These are phyloP conservation scores for Pseudomugil gertrudae DNA, from an alignment of 2,797 vertebrate genomes.

Conservation along the genomic window DNA sequence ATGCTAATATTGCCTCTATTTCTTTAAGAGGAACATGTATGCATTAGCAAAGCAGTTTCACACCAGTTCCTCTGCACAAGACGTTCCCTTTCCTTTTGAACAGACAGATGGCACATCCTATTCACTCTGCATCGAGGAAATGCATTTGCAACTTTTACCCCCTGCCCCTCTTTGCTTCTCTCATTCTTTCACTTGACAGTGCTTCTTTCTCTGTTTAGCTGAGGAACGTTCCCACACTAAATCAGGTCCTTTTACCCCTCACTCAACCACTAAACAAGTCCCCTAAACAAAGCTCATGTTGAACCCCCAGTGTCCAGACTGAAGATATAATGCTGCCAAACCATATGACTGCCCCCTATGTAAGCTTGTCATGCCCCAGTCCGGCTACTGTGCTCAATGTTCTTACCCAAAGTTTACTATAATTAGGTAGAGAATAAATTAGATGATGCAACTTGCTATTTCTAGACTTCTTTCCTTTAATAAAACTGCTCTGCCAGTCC, in stretches of 20 bases:
- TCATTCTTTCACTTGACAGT: conserved; percentile 9
- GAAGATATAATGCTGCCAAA: conserved; percentile 17
- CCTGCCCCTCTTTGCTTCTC: conserved; percentile 12
- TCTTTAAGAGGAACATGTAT: background rate
- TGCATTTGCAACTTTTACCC: conserved; percentile 6
- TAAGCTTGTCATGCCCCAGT: conserved; percentile 4
- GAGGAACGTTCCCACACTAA: conserved; percentile 4
- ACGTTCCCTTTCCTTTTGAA: conserved; percentile 13
- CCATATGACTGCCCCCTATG: conserved; percentile 2
- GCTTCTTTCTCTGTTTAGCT: conserved; percentile 23
- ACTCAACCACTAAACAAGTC: conserved; percentile 12
- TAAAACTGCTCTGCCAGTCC: background rate
- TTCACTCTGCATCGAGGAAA: conserved; percentile 31
- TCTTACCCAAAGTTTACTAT: conserved; percentile 10
- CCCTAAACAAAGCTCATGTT: conserved; percentile 7
- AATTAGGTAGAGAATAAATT: background rate
- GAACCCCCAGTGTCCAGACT: conserved; percentile 15
- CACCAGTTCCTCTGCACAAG: conserved; percentile 18
- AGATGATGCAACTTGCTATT: background rate
- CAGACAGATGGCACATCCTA: conserved; percentile 13
- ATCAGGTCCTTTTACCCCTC: background rate
- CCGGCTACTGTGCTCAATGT: conserved; percentile 1
- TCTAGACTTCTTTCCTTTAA: conserved; percentile 1
- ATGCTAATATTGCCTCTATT: background rate
- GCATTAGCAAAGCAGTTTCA: conserved; percentile 2